Conservation (phyloP, 2,888 invertebrate species). For the Synanthedon vespiformis region DNA sequence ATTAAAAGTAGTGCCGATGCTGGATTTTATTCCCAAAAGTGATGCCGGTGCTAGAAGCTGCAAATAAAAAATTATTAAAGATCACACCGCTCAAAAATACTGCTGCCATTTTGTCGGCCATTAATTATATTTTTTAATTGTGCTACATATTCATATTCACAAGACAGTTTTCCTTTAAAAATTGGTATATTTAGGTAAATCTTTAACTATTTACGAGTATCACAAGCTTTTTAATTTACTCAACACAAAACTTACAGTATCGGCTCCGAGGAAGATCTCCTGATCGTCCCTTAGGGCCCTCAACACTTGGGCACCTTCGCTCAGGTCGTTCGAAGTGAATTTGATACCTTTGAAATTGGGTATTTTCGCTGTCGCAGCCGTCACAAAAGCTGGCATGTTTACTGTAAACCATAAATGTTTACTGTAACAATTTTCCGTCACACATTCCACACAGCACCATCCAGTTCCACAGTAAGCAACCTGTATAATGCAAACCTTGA, state of each 20-base stretch:
- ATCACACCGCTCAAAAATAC: too few relatives aligned
- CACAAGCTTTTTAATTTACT: too few relatives aligned
- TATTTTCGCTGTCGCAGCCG: conserved; percentile 71
- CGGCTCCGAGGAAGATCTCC: conserved; percentile 75
- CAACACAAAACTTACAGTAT: conserved; percentile 63
- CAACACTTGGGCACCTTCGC: conserved; percentile 74
- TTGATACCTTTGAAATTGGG: conserved; percentile 86
- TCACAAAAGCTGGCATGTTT: conserved; percentile 78
- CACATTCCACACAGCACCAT: too few relatives aligned
- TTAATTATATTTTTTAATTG: too few relatives aligned
- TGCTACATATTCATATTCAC: too few relatives aligned
- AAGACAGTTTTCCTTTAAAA: too few relatives aligned
- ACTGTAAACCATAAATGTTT: conserved; percentile 59
- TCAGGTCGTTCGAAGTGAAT: conserved; percentile 80
- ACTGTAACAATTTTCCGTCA: too few relatives aligned
- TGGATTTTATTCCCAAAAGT: conserved; percentile 77
- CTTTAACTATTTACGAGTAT: too few relatives aligned
- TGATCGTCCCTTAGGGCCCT: conserved; percentile 60
- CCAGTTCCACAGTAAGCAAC: too few relatives aligned
- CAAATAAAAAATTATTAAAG: conserved; percentile 9
- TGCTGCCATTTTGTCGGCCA: too few relatives aligned
- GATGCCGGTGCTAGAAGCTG: conserved; percentile 77
- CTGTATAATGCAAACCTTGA: too few relatives aligned
- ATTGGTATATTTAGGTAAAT: too few relatives aligned
- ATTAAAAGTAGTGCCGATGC: conserved; percentile 78